These are phyloP conservation scores for Nasua narica DNA, from an alignment of 2,797 vertebrate species.

Conservation along the genomic window DNA sequence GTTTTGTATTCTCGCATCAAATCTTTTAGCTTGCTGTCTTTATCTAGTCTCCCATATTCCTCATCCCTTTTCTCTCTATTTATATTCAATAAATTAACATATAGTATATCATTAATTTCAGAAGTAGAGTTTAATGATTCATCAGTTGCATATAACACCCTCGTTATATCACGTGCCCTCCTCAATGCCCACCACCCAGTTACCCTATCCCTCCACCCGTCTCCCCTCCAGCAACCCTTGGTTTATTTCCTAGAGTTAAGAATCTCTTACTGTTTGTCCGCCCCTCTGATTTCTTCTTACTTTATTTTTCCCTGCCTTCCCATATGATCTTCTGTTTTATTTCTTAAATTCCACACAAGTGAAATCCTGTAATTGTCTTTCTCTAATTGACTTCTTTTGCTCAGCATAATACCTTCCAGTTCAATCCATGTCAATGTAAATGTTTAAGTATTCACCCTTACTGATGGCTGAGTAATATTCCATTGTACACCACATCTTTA, in stretches of 20 bases:
- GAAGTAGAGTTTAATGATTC: background rate
- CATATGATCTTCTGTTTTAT: background rate
- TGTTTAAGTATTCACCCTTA: background rate
- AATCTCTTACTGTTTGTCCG: background rate
- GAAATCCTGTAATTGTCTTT: background rate
- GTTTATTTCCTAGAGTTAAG: background rate
- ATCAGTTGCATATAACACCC: background rate
- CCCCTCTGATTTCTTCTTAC: background rate
- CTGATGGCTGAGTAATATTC: background rate
- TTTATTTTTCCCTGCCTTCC: background rate
- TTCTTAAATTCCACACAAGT: background rate
- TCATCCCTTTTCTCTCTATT: background rate
- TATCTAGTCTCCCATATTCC: background rate
- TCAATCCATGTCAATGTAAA: background rate
- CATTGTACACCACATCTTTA: background rate
- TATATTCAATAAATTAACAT: background rate
- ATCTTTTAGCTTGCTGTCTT: background rate
- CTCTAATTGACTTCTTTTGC: background rate
- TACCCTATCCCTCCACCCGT: background rate
- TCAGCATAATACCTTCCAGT: background rate
- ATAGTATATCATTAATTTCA: background rate
- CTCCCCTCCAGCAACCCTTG: background rate
- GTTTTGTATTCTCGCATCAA: background rate
- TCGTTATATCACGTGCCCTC: background rate
- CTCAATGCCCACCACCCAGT: background rate